Evolutionary conservation across 2,888 invertebrate species (phyloP), one percentile per base, ranked within the genome.

Genomic region (Odontocerum albicorne): DNA sequence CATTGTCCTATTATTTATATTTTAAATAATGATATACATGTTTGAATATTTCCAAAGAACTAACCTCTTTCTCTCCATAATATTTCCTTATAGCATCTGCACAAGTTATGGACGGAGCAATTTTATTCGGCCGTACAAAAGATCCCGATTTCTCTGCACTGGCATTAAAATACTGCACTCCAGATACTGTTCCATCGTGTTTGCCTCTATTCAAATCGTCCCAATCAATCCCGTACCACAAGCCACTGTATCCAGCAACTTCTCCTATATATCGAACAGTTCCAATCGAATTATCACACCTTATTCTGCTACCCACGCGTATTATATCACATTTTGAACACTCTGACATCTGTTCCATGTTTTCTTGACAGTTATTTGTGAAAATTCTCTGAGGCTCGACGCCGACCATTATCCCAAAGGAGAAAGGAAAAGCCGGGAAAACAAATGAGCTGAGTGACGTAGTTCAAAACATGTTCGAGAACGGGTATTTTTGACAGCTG

Each of bases 191-290:
- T 0, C 98, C 98, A 76, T 94, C 86, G 68, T 98, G 97, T 70
- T 95, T 96, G 1, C 98, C 98, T 65, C 97, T 80, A 4, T 75
- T 72, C 2, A 84, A 80, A 65, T 94, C 87, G 70, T 98, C 97
- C 97, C 97, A 98, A 69, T 98, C 97, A n/a, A 98, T 83, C 1
- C 98, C 98, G 51, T 93, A 77, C 97, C 96, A 97, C 21, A 76
- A 68, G 36, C 90, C 90, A 53, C 80, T 73, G 65, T 87, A 81
- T 0, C 87, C 86, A 57, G 83, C 81, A 47, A 85, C 82, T 68
- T 83, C 81, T 42, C 95, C 94, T 59, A 91, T 82, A 72, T 87
- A 94, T 21, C 22, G n/a, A 13, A 53, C 53, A 4, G 56, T 56
- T 7, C 56, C 56, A 65, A 66, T 44, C 3, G 39, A 47, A 13